Evolutionary conservation across 2,797 vertebrate species (phyloP).

Genomic region (Mus minutoides): DNA sequence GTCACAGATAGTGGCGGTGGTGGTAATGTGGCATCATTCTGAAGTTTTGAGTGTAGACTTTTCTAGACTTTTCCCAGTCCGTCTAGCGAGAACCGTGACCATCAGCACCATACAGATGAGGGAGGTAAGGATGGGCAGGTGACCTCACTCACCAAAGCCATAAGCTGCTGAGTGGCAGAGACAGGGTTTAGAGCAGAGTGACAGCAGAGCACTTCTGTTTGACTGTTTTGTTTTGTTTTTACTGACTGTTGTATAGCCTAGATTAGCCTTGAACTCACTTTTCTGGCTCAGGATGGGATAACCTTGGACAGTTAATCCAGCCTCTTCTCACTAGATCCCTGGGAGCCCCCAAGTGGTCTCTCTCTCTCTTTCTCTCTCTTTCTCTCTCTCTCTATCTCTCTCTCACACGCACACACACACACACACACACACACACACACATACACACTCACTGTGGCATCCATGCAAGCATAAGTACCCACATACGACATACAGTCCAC

Average conservation of each 20-base stretch:
- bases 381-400: no score
- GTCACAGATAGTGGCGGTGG: neutral
- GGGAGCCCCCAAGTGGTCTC: no score
- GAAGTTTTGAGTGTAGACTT: neutral
- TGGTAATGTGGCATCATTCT: neutral
- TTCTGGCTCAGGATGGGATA: neutral
- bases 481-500: neutral
- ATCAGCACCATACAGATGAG: neutral
- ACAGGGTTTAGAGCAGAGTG: neutral
- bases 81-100: neutral
- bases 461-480: neutral
- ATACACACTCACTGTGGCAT: neutral
- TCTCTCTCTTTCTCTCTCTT: no score
- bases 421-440: neutral
- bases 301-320: neutral
- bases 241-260: neutral
- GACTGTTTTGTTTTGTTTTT: neutral
- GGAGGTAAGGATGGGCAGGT: neutral
- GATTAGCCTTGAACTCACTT: neutral
- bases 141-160: neutral
- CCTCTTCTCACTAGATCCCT: neutral
- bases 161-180: neutral
- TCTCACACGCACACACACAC: neutral
- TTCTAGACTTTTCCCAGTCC: neutral
- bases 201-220: neutral